These are phyloP conservation scores for Remorina albescens DNA, from an alignment of 2,797 vertebrate genomes.

Conservation along the genomic window DNA sequence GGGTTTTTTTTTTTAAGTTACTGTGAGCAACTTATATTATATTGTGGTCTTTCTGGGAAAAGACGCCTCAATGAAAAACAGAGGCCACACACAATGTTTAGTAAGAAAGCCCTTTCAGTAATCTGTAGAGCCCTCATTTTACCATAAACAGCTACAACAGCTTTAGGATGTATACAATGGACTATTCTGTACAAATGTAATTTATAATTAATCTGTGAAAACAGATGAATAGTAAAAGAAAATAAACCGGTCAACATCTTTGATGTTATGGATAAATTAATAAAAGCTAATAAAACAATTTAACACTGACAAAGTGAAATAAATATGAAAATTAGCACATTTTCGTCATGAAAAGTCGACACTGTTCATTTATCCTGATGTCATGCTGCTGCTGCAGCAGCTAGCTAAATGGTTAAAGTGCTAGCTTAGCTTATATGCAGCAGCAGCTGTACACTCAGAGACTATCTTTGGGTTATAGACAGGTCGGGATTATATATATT, in stretches of 20 bases:
- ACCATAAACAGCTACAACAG: background rate
- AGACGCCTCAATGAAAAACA: background rate
- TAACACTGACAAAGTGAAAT: background rate
- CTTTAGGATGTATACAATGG: background rate
- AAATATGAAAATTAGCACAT: background rate
- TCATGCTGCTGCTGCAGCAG: conserved; percentile 8
- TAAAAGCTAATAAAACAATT: background rate
- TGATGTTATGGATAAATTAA: too few species aligned
- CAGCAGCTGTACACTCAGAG: background rate
- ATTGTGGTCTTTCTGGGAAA: too few species aligned
- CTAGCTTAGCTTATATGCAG: conserved; percentile 48
- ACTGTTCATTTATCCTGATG: background rate
- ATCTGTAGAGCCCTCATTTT: background rate
- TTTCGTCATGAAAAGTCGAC: background rate
- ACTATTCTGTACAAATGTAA: background rate
- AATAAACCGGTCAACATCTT: background rate
- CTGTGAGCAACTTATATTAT: too few species aligned
- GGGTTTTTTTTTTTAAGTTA: too few species aligned
- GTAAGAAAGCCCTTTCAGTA: background rate
- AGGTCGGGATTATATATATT: accelerated
- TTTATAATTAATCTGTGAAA: too few species aligned
- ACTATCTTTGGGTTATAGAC: accelerated
- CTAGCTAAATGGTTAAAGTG: conserved; percentile 57
- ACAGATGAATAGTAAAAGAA: background rate
- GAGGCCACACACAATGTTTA: too few species aligned